Percentiles rank a stretch among this genome's conserved stretches.
phyloP scores from a whole-genome alignment of 2,888 invertebrate genomes.

The Rhorus exstirpatorius region DNA sequence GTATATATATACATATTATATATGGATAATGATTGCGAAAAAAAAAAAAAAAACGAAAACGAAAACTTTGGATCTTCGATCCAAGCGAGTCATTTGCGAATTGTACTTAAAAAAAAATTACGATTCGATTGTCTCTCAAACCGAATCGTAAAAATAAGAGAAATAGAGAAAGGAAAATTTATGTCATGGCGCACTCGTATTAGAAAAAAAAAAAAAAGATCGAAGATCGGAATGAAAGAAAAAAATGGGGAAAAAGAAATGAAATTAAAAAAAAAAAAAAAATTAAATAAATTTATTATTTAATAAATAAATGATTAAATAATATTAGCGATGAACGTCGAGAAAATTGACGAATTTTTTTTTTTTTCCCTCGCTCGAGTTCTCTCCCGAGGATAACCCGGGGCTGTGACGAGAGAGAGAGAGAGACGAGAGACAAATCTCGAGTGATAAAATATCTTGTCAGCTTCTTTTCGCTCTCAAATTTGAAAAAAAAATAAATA shows the following conservation, averaged over 20 bases:
- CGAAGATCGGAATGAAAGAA: constrained; percentile 32
- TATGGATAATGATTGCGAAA: constrained; percentile 21
- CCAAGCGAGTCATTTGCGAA: neutral
- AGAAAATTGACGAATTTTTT: constrained; percentile 33
- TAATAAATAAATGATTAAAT: no score
- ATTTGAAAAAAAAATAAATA: constrained; percentile 30
- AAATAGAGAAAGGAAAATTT: neutral
- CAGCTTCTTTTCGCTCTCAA: constrained; percentile 34
- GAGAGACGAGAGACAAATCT: no score
- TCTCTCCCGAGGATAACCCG: no score
- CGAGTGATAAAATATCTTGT: constrained; percentile 36
- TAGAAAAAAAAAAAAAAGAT: no score
- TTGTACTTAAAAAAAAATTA: constrained; percentile 44
- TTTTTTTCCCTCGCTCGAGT: neutral
- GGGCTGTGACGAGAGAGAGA: no score
- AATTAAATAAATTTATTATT: no score
- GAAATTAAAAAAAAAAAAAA: no score
- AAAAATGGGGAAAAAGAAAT: no score
- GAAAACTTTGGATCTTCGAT: constrained; percentile 34
- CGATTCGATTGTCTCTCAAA: constrained; percentile 33
- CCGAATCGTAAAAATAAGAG: constrained; percentile 8
- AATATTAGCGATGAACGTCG: constrained; percentile 29
- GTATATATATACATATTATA: constrained; percentile 38
- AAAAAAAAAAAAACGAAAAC: no score
- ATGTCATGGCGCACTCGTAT: neutral